These are phyloP conservation scores for Lamprotornis superbus DNA, from an alignment of 2,113 vertebrate genomes.

Conservation along the genomic window DNA sequence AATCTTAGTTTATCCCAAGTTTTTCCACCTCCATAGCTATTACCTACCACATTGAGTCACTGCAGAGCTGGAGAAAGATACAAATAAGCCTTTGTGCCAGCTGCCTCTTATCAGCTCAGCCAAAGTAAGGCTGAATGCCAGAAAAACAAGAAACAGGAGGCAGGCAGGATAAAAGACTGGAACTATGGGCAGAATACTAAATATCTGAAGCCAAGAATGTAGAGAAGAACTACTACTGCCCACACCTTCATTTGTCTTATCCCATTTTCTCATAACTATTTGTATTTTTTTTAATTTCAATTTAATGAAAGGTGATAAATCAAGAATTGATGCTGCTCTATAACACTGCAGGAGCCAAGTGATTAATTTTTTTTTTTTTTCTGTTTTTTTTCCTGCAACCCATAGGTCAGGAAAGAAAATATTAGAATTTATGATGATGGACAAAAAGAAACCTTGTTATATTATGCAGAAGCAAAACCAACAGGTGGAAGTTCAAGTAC, in stretches of 20 bases:
- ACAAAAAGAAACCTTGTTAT: not conserved
- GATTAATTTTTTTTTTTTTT: fast-evolving
- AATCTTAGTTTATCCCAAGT: not conserved
- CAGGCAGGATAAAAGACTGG: slow-evolving; percentile 11
- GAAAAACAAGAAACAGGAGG: slow-evolving; percentile 47
- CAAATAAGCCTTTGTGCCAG: slow-evolving; percentile 6
- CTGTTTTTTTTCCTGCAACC: not conserved
- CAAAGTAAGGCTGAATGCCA: slow-evolving; percentile 41
- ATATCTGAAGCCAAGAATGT: not conserved
- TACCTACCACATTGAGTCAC: not conserved
- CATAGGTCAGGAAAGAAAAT: not conserved
- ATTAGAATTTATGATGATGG: not conserved
- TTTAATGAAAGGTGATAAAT: not conserved
- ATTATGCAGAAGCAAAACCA: not conserved
- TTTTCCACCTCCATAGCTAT: not conserved
- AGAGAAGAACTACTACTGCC: not conserved
- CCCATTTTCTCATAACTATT: not conserved
- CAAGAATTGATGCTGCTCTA: not conserved
- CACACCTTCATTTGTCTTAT: not conserved
- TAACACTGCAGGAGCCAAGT: not conserved
- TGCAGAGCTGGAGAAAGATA: not conserved
- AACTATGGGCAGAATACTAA: slow-evolving; percentile 7
- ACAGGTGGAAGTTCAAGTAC: not conserved
- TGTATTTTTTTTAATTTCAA: not conserved
- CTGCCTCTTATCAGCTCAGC: slow-evolving; percentile 43